phyloP scores from a whole-genome alignment of 2,888 invertebrate genomes.

The Augiades crinisus region DNA sequence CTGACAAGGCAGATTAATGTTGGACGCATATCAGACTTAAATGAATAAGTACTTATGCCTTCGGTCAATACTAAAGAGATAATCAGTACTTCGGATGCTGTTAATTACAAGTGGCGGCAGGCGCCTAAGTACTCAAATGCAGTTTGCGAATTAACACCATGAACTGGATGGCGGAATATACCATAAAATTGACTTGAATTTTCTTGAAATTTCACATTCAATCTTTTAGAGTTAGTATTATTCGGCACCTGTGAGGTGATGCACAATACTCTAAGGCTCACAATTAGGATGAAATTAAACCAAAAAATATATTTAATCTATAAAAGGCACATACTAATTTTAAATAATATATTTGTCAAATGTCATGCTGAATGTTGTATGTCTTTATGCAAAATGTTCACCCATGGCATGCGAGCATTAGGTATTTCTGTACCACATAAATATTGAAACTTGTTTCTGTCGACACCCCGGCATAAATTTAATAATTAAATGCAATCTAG shows the following conservation, averaged over 20 bases:
- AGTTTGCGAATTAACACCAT: conserved; percentile 12
- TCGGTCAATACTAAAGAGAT: conserved; percentile 19
- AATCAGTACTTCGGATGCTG: conserved; percentile 14
- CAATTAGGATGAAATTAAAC: no score
- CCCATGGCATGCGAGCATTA: conserved; percentile 16
- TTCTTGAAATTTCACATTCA: no score
- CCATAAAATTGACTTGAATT: no score
- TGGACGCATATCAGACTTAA: conserved; percentile 14
- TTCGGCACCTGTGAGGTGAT: no score
- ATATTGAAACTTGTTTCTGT: conserved; percentile 31
- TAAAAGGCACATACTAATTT: no score
- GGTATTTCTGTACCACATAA: conserved; percentile 22
- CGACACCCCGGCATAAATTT: conserved; percentile 45
- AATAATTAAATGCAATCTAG: conserved; percentile 49
- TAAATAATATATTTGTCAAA: no score
- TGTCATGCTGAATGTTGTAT: neutral
- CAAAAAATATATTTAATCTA: no score
- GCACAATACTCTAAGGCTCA: no score
- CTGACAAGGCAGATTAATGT: conserved; percentile 23
- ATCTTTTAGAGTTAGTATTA: no score
- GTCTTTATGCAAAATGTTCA: neutral
- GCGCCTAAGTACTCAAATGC: neutral
- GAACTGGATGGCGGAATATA: no score
- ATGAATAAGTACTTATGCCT: conserved; percentile 23
- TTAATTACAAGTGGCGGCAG: conserved; percentile 3